Percentiles rank a stretch among this genome's conserved stretches.
Evolutionary conservation across 2,797 vertebrate species (phyloP).

Genomic region (Hylomyscus alleni): DNA sequence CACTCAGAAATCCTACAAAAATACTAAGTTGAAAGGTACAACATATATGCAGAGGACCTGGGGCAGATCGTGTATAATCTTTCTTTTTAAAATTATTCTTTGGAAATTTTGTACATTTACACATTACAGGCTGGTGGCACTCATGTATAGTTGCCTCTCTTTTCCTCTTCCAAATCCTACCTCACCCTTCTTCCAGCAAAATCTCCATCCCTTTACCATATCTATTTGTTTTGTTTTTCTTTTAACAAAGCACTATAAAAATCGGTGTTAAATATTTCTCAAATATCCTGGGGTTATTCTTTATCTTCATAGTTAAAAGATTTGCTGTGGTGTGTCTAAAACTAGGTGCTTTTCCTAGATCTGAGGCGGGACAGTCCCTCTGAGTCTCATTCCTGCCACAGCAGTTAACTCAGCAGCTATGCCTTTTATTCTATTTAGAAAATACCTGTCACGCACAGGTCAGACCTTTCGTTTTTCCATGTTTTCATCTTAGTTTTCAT

Average conservation of each 20-base stretch:
- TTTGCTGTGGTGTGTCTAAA: not conserved
- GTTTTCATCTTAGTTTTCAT: not conserved
- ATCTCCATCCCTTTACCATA: not conserved
- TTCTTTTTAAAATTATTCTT: not conserved
- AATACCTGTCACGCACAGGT: not conserved
- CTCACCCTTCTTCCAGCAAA: not conserved
- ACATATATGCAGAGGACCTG: not conserved
- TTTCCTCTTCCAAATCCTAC: not conserved
- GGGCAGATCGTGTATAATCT: not conserved
- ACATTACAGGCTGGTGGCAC: not conserved
- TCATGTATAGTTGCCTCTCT: not conserved
- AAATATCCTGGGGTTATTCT: not conserved
- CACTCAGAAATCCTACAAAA: not conserved
- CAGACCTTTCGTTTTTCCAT: not conserved
- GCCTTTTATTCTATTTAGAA: not conserved
- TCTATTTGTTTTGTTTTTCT: not conserved
- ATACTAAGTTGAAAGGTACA: not conserved
- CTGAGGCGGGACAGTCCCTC: not conserved
- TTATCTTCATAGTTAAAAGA: not conserved
- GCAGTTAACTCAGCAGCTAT: not conserved
- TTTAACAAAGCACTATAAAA: not conserved
- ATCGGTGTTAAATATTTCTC: not conserved
- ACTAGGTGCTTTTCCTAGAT: not conserved
- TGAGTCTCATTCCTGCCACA: not conserved
- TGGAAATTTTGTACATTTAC: not conserved